phyloP scores from a whole-genome alignment of 37 sponge, comb jelly and placozoan species.

The Beroe forskalii region DNA sequence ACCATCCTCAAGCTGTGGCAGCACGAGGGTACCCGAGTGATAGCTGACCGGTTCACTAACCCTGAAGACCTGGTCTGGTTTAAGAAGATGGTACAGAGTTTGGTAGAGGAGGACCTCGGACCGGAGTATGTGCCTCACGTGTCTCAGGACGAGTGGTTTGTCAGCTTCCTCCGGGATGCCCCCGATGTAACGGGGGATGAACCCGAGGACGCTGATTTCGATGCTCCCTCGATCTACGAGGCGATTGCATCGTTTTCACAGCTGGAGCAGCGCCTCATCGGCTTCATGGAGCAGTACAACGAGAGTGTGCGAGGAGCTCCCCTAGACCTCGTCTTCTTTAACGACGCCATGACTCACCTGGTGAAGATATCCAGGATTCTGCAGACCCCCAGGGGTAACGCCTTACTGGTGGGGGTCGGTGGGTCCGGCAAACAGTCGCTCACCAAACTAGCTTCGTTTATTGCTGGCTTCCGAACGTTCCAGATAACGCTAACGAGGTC shows the following conservation, averaged over 20 bases:
- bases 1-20: constrained; percentile 60
- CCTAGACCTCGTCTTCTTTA: constrained; percentile 66
- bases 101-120: constrained; percentile 55
- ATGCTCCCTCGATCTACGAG: constrained; percentile 66
- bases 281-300: constrained; percentile 66
- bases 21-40: constrained; percentile 66
- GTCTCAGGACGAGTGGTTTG: constrained; percentile 63
- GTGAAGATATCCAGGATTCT: constrained; percentile 91
- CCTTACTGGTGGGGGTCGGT: constrained; percentile 97
- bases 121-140: constrained; percentile 14
- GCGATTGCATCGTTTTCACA: constrained; percentile 35
- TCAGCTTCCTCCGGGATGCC: constrained; percentile 63
- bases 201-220: constrained; percentile 67
- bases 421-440: constrained; percentile 99
- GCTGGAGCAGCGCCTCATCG: constrained; percentile 13
- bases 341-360: constrained; percentile 67
- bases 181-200: constrained; percentile 64
- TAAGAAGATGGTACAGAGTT: not conserved
- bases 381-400: constrained; percentile 94
- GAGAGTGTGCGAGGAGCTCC: constrained; percentile 58
- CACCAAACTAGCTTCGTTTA: constrained; percentile 97
- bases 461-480: constrained; percentile 98
- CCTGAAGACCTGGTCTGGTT: constrained; percentile 63
- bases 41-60: constrained; percentile 65
- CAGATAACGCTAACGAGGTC: constrained; percentile 90